phyloP scores from a whole-genome alignment of 2,888 invertebrate genomes.

The Drosophila conformis region DNA sequence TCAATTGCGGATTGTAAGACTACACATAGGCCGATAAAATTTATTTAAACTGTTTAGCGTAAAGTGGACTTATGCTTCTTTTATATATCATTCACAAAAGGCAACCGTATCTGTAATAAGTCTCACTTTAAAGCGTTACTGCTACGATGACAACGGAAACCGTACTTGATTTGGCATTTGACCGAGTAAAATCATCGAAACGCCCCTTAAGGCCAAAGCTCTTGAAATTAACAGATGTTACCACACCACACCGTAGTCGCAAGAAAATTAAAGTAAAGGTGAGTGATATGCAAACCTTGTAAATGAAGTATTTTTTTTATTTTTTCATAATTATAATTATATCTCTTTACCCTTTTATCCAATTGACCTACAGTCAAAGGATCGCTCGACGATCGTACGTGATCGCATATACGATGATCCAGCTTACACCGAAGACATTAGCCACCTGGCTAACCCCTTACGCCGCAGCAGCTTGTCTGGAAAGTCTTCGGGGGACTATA shows the following conservation, averaged over 20 bases:
- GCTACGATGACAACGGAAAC: slow-evolving; percentile 83
- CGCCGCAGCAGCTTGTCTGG: slow-evolving; percentile 72
- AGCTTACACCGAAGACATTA: slow-evolving; percentile 85
- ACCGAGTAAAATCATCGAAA: slow-evolving; percentile 81
- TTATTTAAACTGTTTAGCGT: not conserved
- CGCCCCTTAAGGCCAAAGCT: slow-evolving; percentile 84
- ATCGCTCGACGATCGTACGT: slow-evolving; percentile 83
- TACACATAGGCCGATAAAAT: not conserved
- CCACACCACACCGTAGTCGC: slow-evolving; percentile 83
- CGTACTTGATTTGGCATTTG: slow-evolving; percentile 82
- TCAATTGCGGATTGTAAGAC: not conserved
- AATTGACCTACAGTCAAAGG: slow-evolving; percentile 76
- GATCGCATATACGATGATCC: slow-evolving; percentile 85
- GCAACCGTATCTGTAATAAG: not conserved
- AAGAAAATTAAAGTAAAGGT: slow-evolving; percentile 85
- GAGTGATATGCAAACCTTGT: slow-evolving; percentile 34
- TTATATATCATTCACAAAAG: not conserved
- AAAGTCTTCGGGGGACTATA: slow-evolving; percentile 51
- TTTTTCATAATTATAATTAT: not conserved
- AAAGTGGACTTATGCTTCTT: not conserved
- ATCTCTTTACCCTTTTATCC: not conserved
- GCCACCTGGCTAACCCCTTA: slow-evolving; percentile 84
- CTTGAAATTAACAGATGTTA: slow-evolving; percentile 83
- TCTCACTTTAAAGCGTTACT: not conserved
- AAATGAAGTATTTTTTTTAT: not conserved